phyloP scores from a whole-genome alignment of 2,888 invertebrate genomes.

The Eupithecia subfuscata region DNA sequence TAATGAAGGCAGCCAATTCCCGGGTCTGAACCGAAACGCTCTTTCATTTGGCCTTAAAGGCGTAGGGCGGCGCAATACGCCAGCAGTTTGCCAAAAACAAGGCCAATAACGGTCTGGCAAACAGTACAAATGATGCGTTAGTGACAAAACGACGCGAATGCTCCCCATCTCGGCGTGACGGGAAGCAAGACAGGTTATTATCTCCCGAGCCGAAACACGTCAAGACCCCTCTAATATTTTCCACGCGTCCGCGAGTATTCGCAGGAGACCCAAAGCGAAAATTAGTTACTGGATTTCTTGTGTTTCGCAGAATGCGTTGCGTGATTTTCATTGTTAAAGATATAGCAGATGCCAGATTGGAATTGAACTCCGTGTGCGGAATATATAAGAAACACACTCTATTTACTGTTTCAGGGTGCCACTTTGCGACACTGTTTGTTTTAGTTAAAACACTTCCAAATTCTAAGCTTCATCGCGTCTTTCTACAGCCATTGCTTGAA shows the following conservation, averaged over 20 bases:
- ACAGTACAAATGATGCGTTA: slow-evolving; percentile 81
- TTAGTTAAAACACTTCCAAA: background rate
- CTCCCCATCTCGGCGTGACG: slow-evolving; percentile 67
- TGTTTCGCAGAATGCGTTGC: slow-evolving; percentile 75
- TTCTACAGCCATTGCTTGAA: background rate
- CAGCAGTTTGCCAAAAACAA: slow-evolving; percentile 80
- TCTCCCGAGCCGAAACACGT: slow-evolving; percentile 76
- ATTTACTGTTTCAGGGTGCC: background rate
- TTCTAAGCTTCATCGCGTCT: background rate
- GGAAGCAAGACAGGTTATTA: slow-evolving; percentile 82
- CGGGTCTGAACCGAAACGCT: slow-evolving; percentile 70
- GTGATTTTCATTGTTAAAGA: slow-evolving; percentile 81
- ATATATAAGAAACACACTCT: slow-evolving; percentile 59
- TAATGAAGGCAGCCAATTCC: slow-evolving; percentile 80
- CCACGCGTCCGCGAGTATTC: slow-evolving; percentile 81
- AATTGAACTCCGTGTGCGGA: slow-evolving; percentile 77
- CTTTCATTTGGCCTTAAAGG: slow-evolving; percentile 75
- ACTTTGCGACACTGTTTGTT: background rate
- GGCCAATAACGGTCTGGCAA: slow-evolving; percentile 80
- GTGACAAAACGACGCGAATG: slow-evolving; percentile 72
- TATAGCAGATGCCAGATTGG: slow-evolving; percentile 79
- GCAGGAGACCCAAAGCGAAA: slow-evolving; percentile 80
- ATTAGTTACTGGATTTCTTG: slow-evolving; percentile 82
- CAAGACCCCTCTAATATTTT: slow-evolving; percentile 78
- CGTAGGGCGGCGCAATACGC: slow-evolving; percentile 70